Evolutionary conservation across 2,797 vertebrate genomes (phyloP).

Genomic region (Tenualosa thibaudeaui): DNA sequence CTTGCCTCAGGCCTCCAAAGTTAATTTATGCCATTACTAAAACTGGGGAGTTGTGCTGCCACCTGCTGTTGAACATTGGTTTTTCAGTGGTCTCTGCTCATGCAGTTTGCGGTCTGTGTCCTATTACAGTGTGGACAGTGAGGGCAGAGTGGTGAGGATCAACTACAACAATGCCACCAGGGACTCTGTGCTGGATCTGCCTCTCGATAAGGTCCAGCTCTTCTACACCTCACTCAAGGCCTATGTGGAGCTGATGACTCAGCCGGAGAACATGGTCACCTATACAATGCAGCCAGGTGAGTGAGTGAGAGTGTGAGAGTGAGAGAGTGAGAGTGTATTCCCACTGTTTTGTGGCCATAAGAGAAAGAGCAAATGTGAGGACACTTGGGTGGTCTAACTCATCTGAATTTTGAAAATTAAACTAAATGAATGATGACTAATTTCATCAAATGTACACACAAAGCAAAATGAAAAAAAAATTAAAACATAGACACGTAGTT

Average conservation of each 20-base stretch:
- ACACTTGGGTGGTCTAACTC: not conserved
- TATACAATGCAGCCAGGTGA: constrained; percentile 91
- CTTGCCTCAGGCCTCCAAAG: not conserved
- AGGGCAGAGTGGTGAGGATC: constrained; percentile 77
- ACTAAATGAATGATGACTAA: too few relatives aligned
- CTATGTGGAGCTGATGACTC: constrained; percentile 81
- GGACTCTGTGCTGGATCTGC: constrained; percentile 86
- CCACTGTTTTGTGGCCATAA: not conserved
- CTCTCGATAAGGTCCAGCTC: constrained; percentile 82
- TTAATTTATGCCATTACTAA: not conserved
- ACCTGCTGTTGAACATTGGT: not conserved
- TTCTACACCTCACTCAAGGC: constrained; percentile 88
- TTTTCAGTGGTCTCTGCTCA: not conserved
- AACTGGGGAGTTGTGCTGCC: not conserved
- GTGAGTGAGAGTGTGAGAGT: constrained; percentile 39
- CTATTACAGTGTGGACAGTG: constrained; percentile 73
- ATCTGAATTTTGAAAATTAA: too few relatives aligned
- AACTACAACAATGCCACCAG: constrained; percentile 95
- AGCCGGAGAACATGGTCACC: constrained; percentile 76
- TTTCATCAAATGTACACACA: too few relatives aligned
- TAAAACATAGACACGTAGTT: too few relatives aligned
- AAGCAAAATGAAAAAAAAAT: too few relatives aligned
- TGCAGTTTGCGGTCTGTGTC: not conserved
- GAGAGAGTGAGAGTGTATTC: not conserved
- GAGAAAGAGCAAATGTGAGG: not conserved